A percentile compares a stretch with the other conserved stretches of the same genome.
Evolutionary conservation across 2,888 invertebrate genomes (phyloP).

Genomic region (Epistrophe eligans): DNA sequence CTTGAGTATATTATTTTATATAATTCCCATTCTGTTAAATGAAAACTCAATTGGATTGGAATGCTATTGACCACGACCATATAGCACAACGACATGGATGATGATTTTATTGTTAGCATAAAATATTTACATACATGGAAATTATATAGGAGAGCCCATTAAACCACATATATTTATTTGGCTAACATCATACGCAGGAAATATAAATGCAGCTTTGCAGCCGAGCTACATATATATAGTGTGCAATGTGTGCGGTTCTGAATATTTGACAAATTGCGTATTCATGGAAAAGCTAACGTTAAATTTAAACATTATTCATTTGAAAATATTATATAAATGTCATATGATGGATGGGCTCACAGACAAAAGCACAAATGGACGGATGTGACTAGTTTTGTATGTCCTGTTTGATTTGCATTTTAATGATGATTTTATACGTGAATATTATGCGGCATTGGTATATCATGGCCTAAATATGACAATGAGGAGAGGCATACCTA

Average conservation of each 20-base stretch:
- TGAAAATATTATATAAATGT: conserved; percentile 38
- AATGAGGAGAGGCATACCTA: not conserved
- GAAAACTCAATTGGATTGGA: too few species aligned
- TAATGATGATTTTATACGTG: conserved; percentile 33
- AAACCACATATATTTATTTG: conserved; percentile 43
- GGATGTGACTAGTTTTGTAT: conserved; percentile 15
- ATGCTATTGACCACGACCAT: too few species aligned
- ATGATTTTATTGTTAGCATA: too few species aligned
- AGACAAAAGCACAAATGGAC: conserved; percentile 2
- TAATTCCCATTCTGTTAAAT: too few species aligned
- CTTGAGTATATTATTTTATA: too few species aligned
- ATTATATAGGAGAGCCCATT: conserved; percentile 44
- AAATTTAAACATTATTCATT: conserved; percentile 72
- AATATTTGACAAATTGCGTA: conserved; percentile 74
- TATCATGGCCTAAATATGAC: conserved; percentile 6
- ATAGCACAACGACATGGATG: too few species aligned
- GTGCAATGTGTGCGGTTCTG: conserved; percentile 14
- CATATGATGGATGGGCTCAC: conserved; percentile 1
- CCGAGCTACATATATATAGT: not conserved
- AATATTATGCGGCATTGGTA: not conserved
- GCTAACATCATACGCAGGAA: conserved; percentile 46
- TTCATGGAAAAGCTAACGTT: conserved; percentile 68
- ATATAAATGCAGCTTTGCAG: conserved; percentile 58
- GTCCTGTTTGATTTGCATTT: conserved; percentile 31
- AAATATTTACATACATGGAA: conserved; percentile 30